phyloP scores from a whole-genome alignment of 2,797 vertebrate species.

The Xiphorhynchus erythropygius region DNA sequence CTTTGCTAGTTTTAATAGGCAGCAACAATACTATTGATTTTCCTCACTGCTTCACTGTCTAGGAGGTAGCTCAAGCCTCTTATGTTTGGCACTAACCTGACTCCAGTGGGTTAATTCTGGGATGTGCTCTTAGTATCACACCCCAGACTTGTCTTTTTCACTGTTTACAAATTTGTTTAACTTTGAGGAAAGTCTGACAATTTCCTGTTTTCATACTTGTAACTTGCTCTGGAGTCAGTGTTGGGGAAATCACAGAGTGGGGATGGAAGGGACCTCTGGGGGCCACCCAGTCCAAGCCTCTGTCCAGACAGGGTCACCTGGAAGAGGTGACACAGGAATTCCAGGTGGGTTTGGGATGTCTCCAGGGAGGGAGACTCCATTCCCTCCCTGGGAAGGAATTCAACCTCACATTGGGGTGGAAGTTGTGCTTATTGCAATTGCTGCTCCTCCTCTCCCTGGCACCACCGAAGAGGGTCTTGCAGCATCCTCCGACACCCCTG shows the following conservation, averaged over 20 bases:
- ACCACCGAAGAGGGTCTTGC: neutral
- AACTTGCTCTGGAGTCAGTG: neutral
- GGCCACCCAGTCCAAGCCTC: neutral
- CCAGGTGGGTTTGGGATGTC: neutral
- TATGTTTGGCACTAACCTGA: neutral
- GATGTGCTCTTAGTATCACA: accelerated
- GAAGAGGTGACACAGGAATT: neutral
- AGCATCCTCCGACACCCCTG: neutral
- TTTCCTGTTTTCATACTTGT: neutral
- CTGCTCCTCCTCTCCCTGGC: neutral
- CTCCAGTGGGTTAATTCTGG: neutral
- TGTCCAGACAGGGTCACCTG: neutral
- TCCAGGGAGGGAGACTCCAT: neutral
- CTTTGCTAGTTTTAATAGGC: constrained; percentile 14
- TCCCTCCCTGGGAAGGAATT: accelerated
- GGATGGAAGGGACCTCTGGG: neutral
- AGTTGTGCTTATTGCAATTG: neutral
- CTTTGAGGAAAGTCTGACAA: too few species aligned
- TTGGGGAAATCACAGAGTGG: neutral
- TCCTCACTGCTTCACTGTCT: neutral
- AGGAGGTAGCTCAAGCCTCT: constrained; percentile 4
- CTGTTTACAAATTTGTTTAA: neutral
- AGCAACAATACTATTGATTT: neutral
- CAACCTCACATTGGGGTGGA: neutral
- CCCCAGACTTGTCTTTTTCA: neutral